Conservation (phyloP, 2,797 vertebrate genomes). For the Myotis vivesi region DNA sequence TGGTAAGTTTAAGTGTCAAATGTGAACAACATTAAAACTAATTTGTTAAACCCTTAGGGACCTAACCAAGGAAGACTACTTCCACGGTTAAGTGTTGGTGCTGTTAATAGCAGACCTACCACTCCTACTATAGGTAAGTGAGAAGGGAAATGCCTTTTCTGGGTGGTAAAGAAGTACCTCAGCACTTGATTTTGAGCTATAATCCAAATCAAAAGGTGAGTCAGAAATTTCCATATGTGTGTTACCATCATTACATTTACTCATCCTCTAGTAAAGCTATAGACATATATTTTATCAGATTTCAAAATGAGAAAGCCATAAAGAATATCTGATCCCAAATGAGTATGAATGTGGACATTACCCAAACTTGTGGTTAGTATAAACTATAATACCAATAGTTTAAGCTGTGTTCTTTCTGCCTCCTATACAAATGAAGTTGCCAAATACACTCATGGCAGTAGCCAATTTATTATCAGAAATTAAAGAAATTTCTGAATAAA, state of each 20-base stretch:
- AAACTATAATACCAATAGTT: conserved; percentile 17
- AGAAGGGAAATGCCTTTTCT: conserved; percentile 43
- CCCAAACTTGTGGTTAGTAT: neutral
- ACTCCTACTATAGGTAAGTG: conserved; percentile 93
- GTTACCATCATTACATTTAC: conserved; percentile 22
- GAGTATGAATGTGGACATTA: neutral
- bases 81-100: conserved; percentile 92
- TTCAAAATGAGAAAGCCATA: conserved; percentile 52
- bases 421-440: neutral
- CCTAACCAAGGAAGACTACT: conserved; percentile 91
- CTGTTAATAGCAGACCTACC: conserved; percentile 91
- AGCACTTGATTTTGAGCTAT: conserved; percentile 48
- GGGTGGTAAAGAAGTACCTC: conserved; percentile 4
- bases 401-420: conserved; percentile 18
- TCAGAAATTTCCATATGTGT: conserved; percentile 21
- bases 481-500: conserved; percentile 83
- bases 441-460: neutral
- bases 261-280: conserved; percentile 28
- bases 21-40: conserved; percentile 48
- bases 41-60: conserved; percentile 65
- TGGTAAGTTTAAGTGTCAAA: conserved; percentile 28
- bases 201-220: conserved; percentile 51
- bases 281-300: conserved; percentile 29
- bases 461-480: conserved; percentile 36
- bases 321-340: conserved; percentile 16